A percentile compares a stretch with the other conserved stretches of the same genome.
phyloP scores from a whole-genome alignment of 2,888 invertebrate genomes.

The Perdita meconis region DNA sequence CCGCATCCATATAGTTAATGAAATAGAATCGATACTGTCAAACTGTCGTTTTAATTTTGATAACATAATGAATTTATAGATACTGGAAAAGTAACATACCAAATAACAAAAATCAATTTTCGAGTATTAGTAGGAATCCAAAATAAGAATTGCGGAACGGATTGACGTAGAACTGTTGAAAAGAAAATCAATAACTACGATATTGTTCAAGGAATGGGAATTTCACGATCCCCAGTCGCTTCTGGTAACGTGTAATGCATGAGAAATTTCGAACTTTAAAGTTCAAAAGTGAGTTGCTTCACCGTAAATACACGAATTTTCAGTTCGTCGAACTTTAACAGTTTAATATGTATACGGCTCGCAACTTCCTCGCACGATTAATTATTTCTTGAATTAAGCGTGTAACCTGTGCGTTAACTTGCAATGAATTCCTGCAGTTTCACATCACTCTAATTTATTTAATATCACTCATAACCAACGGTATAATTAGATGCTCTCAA shows the following conservation, averaged over 20 bases:
- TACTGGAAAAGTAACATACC: neutral
- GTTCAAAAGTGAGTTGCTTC: neutral
- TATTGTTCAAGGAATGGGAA: no score
- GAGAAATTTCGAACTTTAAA: neutral
- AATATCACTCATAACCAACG: neutral
- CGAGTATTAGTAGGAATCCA: neutral
- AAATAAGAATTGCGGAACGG: no score
- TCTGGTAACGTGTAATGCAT: neutral
- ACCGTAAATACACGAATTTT: neutral
- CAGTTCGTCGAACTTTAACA: neutral
- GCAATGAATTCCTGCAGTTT: slow-evolving; percentile 1
- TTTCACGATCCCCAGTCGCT: no score
- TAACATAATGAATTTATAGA: neutral
- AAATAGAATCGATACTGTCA: neutral
- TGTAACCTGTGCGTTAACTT: neutral
- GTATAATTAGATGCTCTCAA: slow-evolving; percentile 5
- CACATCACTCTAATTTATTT: neutral
- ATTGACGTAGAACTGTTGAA: no score
- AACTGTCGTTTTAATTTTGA: neutral
- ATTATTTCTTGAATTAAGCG: slow-evolving; percentile 6
- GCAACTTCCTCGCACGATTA: neutral
- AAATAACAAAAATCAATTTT: neutral
- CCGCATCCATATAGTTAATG: neutral
- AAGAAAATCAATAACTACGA: no score
- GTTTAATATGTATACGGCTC: neutral